phyloP scores from a whole-genome alignment of 2,797 vertebrate genomes.

The Poeciliopsis turneri region DNA sequence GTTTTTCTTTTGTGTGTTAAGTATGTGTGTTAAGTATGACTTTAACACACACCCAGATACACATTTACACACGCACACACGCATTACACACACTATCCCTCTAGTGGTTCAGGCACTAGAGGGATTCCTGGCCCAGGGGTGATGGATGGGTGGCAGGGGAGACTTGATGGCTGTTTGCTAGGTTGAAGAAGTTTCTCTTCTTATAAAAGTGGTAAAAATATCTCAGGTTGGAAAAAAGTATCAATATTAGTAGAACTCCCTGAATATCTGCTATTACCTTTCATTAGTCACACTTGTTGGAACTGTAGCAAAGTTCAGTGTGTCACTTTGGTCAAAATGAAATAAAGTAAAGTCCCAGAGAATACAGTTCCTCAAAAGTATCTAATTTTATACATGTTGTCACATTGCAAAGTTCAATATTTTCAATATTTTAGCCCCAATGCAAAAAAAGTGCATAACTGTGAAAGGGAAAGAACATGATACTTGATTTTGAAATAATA shows the following conservation, averaged over 20 bases:
- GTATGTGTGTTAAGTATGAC: conserved; percentile 22
- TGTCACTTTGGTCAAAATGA: neutral
- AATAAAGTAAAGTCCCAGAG: neutral
- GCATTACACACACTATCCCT: conserved; percentile 22
- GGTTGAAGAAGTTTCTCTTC: conserved; percentile 31
- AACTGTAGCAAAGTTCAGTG: neutral
- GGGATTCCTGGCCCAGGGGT: conserved; percentile 43
- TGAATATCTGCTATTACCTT: neutral
- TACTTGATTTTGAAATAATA: neutral
- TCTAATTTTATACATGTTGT: neutral
- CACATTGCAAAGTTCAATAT: neutral
- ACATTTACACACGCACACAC: conserved; percentile 39
- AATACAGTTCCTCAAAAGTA: neutral
- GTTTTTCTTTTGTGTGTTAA: conserved; percentile 37
- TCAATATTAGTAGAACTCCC: too few species aligned
- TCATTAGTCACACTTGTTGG: conserved; percentile 1
- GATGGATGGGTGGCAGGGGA: conserved; percentile 41
- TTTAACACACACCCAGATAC: conserved; percentile 39
- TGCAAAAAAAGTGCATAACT: neutral
- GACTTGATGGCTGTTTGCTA: conserved; percentile 25
- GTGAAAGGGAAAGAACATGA: neutral
- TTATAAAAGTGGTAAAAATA: conserved; percentile 14
- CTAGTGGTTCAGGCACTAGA: conserved; percentile 37
- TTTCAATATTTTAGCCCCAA: neutral
- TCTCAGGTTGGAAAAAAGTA: conserved; percentile 18